Conservation (phyloP, 2,797 vertebrate species). For the Enoplosus armatus region DNA sequence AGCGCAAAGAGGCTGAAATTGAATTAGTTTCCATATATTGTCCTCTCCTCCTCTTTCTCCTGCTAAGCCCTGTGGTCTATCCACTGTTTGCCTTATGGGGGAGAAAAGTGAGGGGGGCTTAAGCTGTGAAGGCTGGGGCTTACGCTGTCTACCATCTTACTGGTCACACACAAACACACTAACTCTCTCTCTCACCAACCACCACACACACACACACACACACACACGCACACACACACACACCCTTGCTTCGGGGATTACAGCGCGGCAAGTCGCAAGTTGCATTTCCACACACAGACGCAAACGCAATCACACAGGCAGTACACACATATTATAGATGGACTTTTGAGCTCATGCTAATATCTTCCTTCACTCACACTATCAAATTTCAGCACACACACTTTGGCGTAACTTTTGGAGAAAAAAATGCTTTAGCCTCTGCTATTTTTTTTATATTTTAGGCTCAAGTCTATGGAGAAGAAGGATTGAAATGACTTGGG, state of each 20-base stretch:
- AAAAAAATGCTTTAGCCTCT: conserved; percentile 39
- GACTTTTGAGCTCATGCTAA: conserved; percentile 64
- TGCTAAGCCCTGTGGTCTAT: conserved; percentile 81
- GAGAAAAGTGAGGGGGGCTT: conserved; percentile 78
- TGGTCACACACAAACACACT: conserved; percentile 66
- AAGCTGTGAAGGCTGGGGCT: conserved; percentile 78
- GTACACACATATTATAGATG: conserved; percentile 56
- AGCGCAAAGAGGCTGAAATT: conserved; percentile 79
- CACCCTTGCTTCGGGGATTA: conserved; percentile 59
- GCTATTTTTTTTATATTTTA: too few species aligned
- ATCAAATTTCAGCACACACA: conserved; percentile 52
- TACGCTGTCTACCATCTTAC: conserved; percentile 74
- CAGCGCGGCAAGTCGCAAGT: conserved; percentile 48
- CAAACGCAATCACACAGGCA: conserved; percentile 51
- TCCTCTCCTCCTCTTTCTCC: conserved; percentile 75
- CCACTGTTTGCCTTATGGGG: conserved; percentile 83
- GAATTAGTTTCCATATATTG: conserved; percentile 87
- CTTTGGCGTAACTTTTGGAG: conserved; percentile 53
- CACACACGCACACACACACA: conserved; percentile 28
- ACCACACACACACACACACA: conserved; percentile 7
- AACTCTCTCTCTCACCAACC: conserved; percentile 12
- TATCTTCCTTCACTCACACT: conserved; percentile 58
- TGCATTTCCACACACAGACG: conserved; percentile 52
- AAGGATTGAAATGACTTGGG: conserved; percentile 38
- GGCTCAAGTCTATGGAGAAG: conserved; percentile 46